phyloP scores from a whole-genome alignment of 2,797 vertebrate species.

The Gastrophryne carolinensis region DNA sequence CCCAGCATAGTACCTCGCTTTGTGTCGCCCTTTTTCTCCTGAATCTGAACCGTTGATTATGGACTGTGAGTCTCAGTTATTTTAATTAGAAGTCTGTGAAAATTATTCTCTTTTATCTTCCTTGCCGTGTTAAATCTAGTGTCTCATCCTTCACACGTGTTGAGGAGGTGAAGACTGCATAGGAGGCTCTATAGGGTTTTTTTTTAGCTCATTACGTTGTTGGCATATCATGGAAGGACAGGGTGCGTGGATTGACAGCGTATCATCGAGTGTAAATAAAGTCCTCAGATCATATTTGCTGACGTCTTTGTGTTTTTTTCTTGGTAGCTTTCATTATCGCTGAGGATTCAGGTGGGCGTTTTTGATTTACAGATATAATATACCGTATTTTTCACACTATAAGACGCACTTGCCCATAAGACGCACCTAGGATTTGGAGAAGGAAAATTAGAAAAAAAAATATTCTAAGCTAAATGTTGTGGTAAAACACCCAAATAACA shows the following conservation, averaged over 20 bases:
- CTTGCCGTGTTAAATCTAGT: not conserved
- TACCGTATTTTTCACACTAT: too few relatives aligned
- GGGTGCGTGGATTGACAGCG: not conserved
- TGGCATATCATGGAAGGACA: not conserved
- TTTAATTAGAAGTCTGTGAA: constrained; percentile 40
- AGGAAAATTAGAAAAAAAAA: too few relatives aligned
- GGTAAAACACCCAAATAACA: too few relatives aligned
- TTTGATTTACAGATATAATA: too few relatives aligned
- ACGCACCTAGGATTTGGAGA: too few relatives aligned
- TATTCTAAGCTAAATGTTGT: too few relatives aligned
- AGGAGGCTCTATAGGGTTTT: not conserved
- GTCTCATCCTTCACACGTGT: not conserved
- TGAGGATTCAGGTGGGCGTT: too few relatives aligned
- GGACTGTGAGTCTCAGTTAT: not conserved
- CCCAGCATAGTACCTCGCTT: not conserved
- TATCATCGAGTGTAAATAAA: not conserved
- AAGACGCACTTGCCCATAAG: too few relatives aligned
- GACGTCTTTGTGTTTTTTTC: not conserved
- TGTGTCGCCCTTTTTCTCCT: not conserved
- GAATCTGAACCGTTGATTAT: constrained; percentile 28
- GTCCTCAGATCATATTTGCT: not conserved
- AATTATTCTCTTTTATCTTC: constrained; percentile 21
- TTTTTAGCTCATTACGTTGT: not conserved
- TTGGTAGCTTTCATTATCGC: too few relatives aligned
- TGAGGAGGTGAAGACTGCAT: not conserved